Conservation (phyloP, 2,797 vertebrate species). For the Syncerus caffer region DNA sequence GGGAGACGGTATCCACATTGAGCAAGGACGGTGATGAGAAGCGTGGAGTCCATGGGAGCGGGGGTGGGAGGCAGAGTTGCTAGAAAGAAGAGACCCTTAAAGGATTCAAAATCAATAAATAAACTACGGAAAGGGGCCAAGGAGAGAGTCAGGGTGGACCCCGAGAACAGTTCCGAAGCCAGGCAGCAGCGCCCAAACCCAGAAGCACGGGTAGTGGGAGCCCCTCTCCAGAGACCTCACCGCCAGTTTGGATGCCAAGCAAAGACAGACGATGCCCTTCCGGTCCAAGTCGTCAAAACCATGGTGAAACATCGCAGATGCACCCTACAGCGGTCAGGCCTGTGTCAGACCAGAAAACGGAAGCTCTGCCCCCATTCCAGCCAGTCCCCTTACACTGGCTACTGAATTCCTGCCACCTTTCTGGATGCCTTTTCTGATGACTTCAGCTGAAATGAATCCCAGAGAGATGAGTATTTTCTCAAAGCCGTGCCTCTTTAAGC, state of each 20-base stretch:
- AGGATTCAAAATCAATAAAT: not conserved
- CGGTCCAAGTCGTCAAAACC: not conserved
- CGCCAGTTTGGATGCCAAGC: not conserved
- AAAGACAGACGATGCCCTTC: not conserved
- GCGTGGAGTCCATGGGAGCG: fast-evolving
- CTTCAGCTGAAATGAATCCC: not conserved
- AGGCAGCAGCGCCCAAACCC: not conserved
- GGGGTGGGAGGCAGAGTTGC: not conserved
- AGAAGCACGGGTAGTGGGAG: not conserved
- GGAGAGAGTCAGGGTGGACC: not conserved
- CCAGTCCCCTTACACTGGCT: fast-evolving
- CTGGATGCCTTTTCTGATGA: not conserved
- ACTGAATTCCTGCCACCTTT: not conserved
- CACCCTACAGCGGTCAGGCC: fast-evolving
- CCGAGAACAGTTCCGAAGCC: not conserved
- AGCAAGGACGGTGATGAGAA: not conserved
- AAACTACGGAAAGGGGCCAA: not conserved
- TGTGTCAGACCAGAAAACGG: fast-evolving
- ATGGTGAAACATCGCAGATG: fast-evolving
- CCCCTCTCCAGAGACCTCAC: fast-evolving
- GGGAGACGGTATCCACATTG: fast-evolving
- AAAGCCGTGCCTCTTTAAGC: not conserved
- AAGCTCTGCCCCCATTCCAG: not conserved
- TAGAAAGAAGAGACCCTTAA: not conserved
- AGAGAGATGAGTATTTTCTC: not conserved